Evolutionary conservation across 1,140 invertebrate species (phyloP), one percentile per base, ranked within the genome.

Genomic region (Metaphire vulgaris): DNA sequence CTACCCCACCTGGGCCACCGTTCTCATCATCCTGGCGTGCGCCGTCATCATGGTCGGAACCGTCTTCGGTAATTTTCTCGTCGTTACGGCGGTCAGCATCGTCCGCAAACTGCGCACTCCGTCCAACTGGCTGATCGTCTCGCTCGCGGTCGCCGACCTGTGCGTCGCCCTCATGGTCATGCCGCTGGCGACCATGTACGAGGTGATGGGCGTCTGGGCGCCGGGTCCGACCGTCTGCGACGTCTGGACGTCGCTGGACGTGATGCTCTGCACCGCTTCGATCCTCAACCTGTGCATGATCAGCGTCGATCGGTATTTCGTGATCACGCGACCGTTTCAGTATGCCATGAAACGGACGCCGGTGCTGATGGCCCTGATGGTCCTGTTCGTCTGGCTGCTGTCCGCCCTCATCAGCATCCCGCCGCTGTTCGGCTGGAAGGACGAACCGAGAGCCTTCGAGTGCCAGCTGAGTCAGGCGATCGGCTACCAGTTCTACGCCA

Each of bases 381-480:
- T 89, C 41, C 78, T 80, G 0, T 78, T 84, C 56, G 88, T 88
- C 12, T 89, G 88, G 88, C 74, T 84, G 15, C 34, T 83, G 1
- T 86, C 87, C n/a, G 83, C 86, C 15, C 75, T 88, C 16, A 87
- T 89, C 64, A 87, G 85, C 68, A 82, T 88, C 32, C 85, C 87
- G 1, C 88, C 88, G 16, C 77, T 88, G 21, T 84, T 88, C 71
- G 77, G 83, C 69, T 85, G 86, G 85, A 85, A 85, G 74, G 79
- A 75, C 32, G 78, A 78, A 30, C 77, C 81, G 29, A 76, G 66
- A 6, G 74, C 80, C 12, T 81, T 79, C 34, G 69, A 81, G 81
- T 99, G 97, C 88, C 88, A 95, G 79, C 92, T 97, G 69, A 96
- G 93, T 80, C 95, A 99, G 88, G 93, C 97, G 85, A 89, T 97